Evolutionary conservation across 2,888 invertebrate species (phyloP).

Genomic region (Clivina fossor): DNA sequence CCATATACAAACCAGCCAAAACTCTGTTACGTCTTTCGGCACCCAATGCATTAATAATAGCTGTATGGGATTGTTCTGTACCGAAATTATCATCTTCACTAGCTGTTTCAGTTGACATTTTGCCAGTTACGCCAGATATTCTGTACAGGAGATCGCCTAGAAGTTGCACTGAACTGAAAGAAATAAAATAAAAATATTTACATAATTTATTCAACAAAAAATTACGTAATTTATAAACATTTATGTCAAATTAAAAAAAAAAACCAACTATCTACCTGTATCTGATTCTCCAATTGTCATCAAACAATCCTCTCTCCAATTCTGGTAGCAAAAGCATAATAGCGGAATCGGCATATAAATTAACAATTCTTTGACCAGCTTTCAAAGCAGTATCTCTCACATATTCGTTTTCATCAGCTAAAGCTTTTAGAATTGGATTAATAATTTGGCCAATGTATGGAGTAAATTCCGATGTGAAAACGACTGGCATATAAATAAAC

Average conservation of each 20-base stretch:
- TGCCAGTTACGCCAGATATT: conserved; percentile 96
- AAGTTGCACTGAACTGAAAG: conserved; percentile 85
- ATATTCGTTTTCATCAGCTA: conserved; percentile 99
- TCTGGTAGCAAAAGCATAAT: conserved; percentile 91
- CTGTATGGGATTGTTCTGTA: conserved; percentile 91
- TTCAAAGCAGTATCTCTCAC: conserved; percentile 95
- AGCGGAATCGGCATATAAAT: conserved; percentile 93
- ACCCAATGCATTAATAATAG: conserved; percentile 87
- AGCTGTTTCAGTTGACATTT: conserved; percentile 98
- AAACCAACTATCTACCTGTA: conserved; percentile 60
- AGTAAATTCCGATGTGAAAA: conserved; percentile 93
- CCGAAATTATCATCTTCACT: conserved; percentile 99
- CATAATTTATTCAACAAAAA: not conserved
- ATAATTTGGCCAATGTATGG: conserved; percentile 91
- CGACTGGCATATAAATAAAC: conserved; percentile 99
- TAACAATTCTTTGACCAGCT: conserved; percentile 96
- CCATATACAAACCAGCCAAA: conserved; percentile 94
- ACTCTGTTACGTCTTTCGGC: conserved; percentile 89
- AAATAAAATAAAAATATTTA: conserved; percentile 15
- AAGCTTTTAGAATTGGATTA: conserved; percentile 93
- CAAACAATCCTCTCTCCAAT: conserved; percentile 89
- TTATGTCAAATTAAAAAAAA: too few species aligned
- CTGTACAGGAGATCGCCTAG: conserved; percentile 93
- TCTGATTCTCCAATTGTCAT: conserved; percentile 98
- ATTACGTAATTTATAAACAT: too few species aligned